Percentiles rank a stretch among this genome's conserved stretches.
phyloP scores from a whole-genome alignment of 2,888 invertebrate species.

The Aethes cnicana region DNA sequence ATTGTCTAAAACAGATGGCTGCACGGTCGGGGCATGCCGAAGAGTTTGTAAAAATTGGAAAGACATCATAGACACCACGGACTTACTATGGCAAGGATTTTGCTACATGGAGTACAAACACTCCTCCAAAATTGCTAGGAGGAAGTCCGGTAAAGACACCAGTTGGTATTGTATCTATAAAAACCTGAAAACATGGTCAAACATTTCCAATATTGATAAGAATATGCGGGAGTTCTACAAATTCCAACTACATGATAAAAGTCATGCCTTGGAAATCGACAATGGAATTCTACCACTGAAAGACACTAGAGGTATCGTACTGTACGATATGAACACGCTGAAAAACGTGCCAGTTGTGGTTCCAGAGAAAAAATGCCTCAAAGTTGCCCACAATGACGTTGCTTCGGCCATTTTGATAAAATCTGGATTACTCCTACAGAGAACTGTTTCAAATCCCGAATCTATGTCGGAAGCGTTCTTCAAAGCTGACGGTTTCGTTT shows the following conservation, averaged over 20 bases:
- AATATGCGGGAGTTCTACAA: constrained; percentile 58
- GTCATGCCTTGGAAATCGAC: constrained; percentile 54
- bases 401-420: constrained; percentile 56
- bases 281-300: constrained; percentile 60
- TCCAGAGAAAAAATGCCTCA: constrained; percentile 54
- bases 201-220: constrained; percentile 43
- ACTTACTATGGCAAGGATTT: constrained; percentile 58
- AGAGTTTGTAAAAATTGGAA: constrained; percentile 63
- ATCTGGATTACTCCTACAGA: constrained; percentile 55
- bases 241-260: constrained; percentile 56
- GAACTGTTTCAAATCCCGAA: constrained; percentile 46
- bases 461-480: constrained; percentile 54
- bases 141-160: constrained; percentile 53
- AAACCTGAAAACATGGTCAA: constrained; percentile 59
- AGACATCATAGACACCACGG: constrained; percentile 52
- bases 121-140: constrained; percentile 60
- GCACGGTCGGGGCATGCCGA: constrained; percentile 56
- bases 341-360: constrained; percentile 62
- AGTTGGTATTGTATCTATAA: constrained; percentile 65
- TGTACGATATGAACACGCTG: constrained; percentile 57
- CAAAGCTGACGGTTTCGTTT: constrained; percentile 59
- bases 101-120: constrained; percentile 55
- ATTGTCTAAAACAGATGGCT: constrained; percentile 54
- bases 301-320: constrained; percentile 55
- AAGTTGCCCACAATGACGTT: constrained; percentile 57